Evolutionary conservation across 2,888 invertebrate genomes (phyloP), one percentile per base, ranked within the genome.

Genomic region (Ophion ventricosus): DNA sequence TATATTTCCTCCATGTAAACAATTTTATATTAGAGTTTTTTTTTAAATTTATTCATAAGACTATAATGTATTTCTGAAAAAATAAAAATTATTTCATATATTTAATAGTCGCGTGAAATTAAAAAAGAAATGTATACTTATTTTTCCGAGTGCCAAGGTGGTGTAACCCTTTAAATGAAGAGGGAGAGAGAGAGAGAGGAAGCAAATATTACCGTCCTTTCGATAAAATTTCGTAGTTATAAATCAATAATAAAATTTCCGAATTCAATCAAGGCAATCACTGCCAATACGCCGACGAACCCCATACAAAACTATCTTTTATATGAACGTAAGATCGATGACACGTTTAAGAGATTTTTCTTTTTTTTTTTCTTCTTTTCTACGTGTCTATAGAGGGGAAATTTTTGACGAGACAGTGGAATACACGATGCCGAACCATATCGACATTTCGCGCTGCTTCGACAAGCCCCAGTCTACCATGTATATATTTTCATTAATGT

Each of bases 401-500:
- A 23, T 78, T 72, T 66, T 54, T 25, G 81, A 78, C 57, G 76
- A 76, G 76, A 82, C 35, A 61, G 79, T 79, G 82, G 82, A 86
- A 86, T 87, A 86, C 84, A 79, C 75, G 80, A 70, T 35, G 63
- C 81, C 82, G 85, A 84, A 66, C 78, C 83, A 87, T 86, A 90
- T 89, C 87, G 90, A 91, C 87, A 91, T 89, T 92, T 91, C 80
- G 81, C 89, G 90, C 92, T 91, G 92, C 92, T 92, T 92, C 90
- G 90, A 92, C 87, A 90, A 93, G 90, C 91, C 91, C 91, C 92
- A 92, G 92, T 92, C 91, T 93, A 92, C 92, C 92, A 92, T 93
- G 92, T 93, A 92, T 92, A 93, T 93, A 93, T 93, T 93, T 93
- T 93, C 92, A 92, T 92, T 91, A 93, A 92, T 92, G 91, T 92